phyloP scores from a whole-genome alignment of 2,113 vertebrate genomes.

The Salminus brasiliensis region DNA sequence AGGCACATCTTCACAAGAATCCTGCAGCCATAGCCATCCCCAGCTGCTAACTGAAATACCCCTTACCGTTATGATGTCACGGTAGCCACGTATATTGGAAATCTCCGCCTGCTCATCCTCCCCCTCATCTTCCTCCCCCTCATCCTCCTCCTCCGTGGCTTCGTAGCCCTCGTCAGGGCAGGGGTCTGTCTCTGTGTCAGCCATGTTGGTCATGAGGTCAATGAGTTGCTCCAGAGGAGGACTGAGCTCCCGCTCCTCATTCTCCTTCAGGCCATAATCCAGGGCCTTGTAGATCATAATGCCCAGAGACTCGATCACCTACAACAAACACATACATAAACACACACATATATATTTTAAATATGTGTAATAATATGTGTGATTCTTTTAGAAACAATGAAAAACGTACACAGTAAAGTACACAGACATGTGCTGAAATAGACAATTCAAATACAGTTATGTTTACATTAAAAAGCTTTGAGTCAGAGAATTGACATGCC shows the following conservation, averaged over 20 bases:
- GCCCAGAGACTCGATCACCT: conserved; percentile 95
- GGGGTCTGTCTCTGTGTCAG: conserved; percentile 75
- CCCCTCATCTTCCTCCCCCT: conserved; percentile 60
- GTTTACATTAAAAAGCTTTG: too few relatives aligned
- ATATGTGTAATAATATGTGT: too few relatives aligned
- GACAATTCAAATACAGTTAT: too few relatives aligned
- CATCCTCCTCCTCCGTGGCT: conserved; percentile 86
- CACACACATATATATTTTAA: not conserved
- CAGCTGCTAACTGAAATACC: not conserved
- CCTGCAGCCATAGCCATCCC: too few relatives aligned
- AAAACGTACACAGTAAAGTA: too few relatives aligned
- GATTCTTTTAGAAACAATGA: too few relatives aligned
- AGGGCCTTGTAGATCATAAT: conserved; percentile 98
- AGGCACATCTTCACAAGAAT: too few relatives aligned
- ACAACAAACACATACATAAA: conserved; percentile 25
- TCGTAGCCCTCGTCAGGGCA: conserved; percentile 94
- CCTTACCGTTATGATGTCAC: conserved; percentile 86
- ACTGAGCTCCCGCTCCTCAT: conserved; percentile 93
- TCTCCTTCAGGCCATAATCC: conserved; percentile 95
- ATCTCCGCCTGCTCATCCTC: conserved; percentile 71
- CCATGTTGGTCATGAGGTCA: conserved; percentile 89
- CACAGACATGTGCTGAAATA: not conserved
- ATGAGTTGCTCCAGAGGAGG: conserved; percentile 92
- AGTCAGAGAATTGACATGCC: too few relatives aligned
- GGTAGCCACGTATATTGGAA: conserved; percentile 78